Evolutionary conservation across 2,113 vertebrate genomes (phyloP).

Genomic region (Eudorcas thomsonii): DNA sequence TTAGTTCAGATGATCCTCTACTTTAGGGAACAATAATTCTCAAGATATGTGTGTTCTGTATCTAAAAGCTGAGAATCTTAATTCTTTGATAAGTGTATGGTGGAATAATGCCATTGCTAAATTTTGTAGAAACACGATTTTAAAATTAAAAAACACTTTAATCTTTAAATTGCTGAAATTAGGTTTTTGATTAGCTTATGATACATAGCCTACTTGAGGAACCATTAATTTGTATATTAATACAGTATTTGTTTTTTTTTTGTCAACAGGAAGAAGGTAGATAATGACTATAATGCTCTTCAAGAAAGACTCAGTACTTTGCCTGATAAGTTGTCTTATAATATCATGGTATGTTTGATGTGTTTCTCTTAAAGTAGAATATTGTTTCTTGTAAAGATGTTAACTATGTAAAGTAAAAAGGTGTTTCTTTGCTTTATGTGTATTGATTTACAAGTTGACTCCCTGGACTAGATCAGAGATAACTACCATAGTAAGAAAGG

Average conservation of each 20-base stretch:
- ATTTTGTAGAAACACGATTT: not conserved
- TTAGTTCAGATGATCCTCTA: not conserved
- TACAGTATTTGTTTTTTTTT: slow-evolving; percentile 58
- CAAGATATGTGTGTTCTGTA: not conserved
- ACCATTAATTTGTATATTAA: not conserved
- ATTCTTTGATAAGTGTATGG: not conserved
- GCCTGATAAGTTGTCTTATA: slow-evolving; percentile 91
- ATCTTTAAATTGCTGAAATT: not conserved
- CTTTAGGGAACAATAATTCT: not conserved
- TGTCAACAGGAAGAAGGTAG: slow-evolving; percentile 90
- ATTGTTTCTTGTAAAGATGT: not conserved
- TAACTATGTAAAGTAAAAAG: not conserved
- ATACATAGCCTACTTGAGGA: not conserved
- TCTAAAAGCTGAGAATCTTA: not conserved
- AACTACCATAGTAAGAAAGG: not conserved
- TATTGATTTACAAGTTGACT: not conserved
- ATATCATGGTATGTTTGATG: slow-evolving; percentile 89
- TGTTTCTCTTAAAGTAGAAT: not conserved
- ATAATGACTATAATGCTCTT: slow-evolving; percentile 91
- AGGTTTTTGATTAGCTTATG: not conserved
- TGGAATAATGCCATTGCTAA: not conserved
- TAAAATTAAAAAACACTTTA: not conserved
- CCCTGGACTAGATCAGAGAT: not conserved
- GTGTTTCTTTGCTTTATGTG: not conserved
- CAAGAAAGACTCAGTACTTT: slow-evolving; percentile 88